Conservation (phyloP, 2,797 vertebrate species). For the Sparidentex hasta region DNA sequence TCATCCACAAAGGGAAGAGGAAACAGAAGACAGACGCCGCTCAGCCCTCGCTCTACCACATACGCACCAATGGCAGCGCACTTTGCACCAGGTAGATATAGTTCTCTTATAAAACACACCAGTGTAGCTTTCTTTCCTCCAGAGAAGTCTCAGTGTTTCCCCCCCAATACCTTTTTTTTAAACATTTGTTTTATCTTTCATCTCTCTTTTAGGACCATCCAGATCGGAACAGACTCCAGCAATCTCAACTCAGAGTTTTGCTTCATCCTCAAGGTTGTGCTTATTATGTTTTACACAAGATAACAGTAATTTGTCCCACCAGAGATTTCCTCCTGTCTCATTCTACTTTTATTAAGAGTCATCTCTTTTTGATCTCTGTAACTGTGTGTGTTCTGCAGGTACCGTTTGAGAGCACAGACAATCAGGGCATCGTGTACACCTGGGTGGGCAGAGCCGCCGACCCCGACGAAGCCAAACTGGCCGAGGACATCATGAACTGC, state of each 20-base stretch:
- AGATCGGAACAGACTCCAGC: constrained; percentile 93
- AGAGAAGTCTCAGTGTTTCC: neutral
- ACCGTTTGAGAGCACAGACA: constrained; percentile 98
- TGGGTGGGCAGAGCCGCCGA: constrained; percentile 97
- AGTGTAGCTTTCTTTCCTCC: no score
- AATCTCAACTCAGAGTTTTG: constrained; percentile 98
- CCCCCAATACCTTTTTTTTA: neutral
- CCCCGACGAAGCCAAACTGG: constrained; percentile 96
- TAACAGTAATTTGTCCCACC: neutral
- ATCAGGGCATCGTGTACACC: constrained; percentile 98
- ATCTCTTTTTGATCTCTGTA: neutral
- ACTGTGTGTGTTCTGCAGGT: constrained; percentile 83
- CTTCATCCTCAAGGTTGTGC: constrained; percentile 95
- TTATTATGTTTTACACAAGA: neutral
- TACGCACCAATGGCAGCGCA: constrained; percentile 96
- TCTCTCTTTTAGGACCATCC: constrained; percentile 90
- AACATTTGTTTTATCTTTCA: neutral
- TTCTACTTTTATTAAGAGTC: neutral
- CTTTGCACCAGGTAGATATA: constrained; percentile 92
- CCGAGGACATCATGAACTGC: constrained; percentile 97
- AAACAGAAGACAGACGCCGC: constrained; percentile 88
- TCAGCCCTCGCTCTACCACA: constrained; percentile 97
- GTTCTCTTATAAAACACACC: no score
- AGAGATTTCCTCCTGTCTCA: neutral
- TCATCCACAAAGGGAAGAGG: constrained; percentile 96